Percentiles rank a stretch among this genome's conserved stretches.
Conservation (phyloP, 2,888 invertebrate genomes). For the Steromphala cineraria region DNA sequence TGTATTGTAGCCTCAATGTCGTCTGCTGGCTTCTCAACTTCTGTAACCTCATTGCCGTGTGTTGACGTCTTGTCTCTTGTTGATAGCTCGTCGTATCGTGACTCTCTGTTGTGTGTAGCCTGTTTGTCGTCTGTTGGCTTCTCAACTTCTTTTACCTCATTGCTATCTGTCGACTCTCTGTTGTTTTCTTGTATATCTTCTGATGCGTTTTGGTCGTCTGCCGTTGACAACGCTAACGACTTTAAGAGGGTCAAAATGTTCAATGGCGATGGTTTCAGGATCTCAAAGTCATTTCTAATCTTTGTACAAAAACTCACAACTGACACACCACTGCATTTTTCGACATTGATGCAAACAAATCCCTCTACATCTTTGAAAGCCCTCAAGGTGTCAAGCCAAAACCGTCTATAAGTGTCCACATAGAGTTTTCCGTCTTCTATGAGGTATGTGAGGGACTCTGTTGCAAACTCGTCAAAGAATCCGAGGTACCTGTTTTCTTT, state of each 20-base stretch:
- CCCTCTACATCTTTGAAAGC: background rate
- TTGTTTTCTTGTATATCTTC: too few species aligned
- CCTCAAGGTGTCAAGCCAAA: background rate
- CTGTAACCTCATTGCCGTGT: too few species aligned
- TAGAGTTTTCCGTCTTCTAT: background rate
- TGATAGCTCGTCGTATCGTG: too few species aligned
- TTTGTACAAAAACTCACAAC: background rate
- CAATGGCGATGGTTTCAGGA: background rate
- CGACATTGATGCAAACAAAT: background rate
- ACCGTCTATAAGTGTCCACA: background rate
- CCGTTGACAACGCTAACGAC: background rate
- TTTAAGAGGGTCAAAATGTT: background rate
- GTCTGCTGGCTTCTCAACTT: too few species aligned
- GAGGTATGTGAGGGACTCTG: background rate
- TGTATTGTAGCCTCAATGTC: too few species aligned
- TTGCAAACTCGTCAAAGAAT: background rate
- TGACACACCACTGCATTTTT: background rate
- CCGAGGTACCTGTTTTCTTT: background rate
- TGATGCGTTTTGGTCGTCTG: background rate
- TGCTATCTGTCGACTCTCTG: too few species aligned
- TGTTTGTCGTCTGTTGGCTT: too few species aligned
- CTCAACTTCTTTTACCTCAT: too few species aligned
- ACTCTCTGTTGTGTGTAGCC: too few species aligned
- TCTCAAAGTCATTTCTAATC: background rate
- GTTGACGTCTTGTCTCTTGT: too few species aligned